phyloP scores from a whole-genome alignment of 2,888 invertebrate species.

The Cephus pulcher region DNA sequence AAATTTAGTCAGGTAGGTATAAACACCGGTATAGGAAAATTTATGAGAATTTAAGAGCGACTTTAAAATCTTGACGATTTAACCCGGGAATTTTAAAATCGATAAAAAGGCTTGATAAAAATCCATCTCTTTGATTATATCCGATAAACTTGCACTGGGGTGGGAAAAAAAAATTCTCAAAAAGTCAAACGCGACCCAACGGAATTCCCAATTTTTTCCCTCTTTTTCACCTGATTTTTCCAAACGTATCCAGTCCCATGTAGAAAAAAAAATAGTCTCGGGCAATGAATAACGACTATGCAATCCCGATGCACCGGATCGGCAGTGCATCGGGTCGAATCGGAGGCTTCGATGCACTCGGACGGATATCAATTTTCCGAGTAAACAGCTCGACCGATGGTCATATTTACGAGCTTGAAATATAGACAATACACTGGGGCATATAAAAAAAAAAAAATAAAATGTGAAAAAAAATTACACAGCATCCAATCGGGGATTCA shows the following conservation, averaged over 20 bases:
- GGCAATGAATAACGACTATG: neutral
- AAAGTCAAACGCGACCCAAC: neutral
- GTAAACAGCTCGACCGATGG: conserved; percentile 22
- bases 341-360: conserved; percentile 15
- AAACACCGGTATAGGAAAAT: neutral
- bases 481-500: neutral
- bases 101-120: neutral
- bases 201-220: neutral
- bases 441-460: neutral
- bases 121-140: neutral
- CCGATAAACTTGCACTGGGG: neutral
- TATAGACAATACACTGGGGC: neutral
- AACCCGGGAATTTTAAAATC: neutral
- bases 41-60: neutral
- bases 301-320: neutral
- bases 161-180: neutral
- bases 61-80: neutral
- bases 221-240: neutral
- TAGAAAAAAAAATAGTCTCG: neutral
- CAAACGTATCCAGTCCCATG: neutral
- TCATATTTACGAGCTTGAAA: neutral
- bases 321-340: neutral
- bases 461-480: neutral
- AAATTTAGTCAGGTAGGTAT: neutral
- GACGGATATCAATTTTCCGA: conserved; percentile 37